Conservation (phyloP, 2,113 vertebrate species). For the Gasterosteus nipponicus region DNA sequence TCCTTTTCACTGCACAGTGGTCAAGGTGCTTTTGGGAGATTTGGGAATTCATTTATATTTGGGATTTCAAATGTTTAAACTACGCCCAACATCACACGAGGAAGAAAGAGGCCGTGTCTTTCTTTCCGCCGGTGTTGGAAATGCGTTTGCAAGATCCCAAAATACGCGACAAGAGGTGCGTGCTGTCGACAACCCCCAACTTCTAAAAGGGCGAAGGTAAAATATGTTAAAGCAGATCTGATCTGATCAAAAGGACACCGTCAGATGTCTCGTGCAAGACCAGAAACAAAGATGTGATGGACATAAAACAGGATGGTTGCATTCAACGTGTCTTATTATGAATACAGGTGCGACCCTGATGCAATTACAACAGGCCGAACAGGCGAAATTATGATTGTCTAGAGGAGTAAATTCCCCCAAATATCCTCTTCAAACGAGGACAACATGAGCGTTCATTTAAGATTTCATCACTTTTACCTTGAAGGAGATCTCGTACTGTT, state of each 20-base stretch:
- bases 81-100: not conserved
- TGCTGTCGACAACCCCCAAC: not conserved
- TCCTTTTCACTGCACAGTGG: not conserved
- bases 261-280: too few relatives aligned
- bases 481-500: slow-evolving; percentile 84
- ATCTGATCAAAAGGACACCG: too few relatives aligned
- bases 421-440: not conserved
- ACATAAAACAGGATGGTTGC: not conserved
- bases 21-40: not conserved
- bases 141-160: not conserved
- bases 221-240: not conserved
- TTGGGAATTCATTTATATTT: not conserved
- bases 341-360: not conserved
- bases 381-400: not conserved
- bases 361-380: not conserved
- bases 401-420: not conserved
- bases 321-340: not conserved
- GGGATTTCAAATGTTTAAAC: not conserved
- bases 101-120: not conserved
- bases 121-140: not conserved
- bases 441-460: not conserved
- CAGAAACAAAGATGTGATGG: not conserved
- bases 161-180: not conserved
- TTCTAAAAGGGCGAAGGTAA: not conserved
- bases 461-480: slow-evolving; percentile 60